phyloP scores from a whole-genome alignment of 2,888 invertebrate genomes.

The Hyppa rectilinea region DNA sequence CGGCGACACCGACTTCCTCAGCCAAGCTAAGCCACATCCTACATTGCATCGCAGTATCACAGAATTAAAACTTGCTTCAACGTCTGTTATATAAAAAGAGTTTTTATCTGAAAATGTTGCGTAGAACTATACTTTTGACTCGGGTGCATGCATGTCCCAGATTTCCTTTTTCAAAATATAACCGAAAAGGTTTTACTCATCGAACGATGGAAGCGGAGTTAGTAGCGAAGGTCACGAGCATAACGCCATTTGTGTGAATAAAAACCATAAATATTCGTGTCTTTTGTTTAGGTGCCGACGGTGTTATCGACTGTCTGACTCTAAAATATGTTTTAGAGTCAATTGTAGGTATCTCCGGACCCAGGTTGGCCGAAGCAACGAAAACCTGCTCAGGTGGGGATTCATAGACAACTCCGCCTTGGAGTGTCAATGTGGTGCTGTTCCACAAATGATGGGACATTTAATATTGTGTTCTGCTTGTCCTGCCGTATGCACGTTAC shows the following conservation, averaged over 20 bases:
- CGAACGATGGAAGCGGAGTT: background rate
- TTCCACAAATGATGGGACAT: too few relatives aligned
- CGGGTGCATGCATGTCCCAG: background rate
- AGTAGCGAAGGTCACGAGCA: background rate
- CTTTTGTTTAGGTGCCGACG: slow-evolving; percentile 3
- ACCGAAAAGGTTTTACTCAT: slow-evolving; percentile 2
- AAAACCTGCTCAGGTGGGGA: too few relatives aligned
- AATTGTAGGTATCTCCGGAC: too few relatives aligned
- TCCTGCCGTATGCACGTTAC: too few relatives aligned
- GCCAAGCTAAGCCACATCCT: background rate
- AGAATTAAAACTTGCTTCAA: background rate
- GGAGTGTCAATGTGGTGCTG: too few relatives aligned
- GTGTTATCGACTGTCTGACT: background rate
- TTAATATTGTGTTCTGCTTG: too few relatives aligned
- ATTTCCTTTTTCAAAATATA: background rate
- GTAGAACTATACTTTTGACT: background rate
- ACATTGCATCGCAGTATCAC: background rate
- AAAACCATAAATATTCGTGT: slow-evolving; percentile 3
- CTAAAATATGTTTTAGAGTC: background rate
- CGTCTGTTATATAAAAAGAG: background rate
- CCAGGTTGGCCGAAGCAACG: too few relatives aligned
- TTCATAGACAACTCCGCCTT: too few relatives aligned
- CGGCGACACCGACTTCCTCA: background rate
- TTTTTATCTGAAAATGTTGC: background rate
- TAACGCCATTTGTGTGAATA: slow-evolving; percentile 21